Evolutionary conservation across 1,140 invertebrate genomes (phyloP), one percentile per base, ranked within the genome.

Genomic region (Meloidogyne exigua): DNA sequence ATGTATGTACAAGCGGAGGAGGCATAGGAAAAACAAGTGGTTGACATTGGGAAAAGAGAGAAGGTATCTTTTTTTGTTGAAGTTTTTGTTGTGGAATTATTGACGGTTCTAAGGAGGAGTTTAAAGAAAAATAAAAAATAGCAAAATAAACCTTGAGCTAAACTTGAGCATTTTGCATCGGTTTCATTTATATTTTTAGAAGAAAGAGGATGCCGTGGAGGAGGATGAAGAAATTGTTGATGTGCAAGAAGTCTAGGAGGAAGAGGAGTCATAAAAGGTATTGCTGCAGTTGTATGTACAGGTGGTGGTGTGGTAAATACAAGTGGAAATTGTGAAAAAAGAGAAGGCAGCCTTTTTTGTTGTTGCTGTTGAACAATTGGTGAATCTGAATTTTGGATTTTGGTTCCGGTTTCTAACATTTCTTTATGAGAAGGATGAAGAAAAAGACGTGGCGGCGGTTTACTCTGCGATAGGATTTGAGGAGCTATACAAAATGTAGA

Each of bases 221-320:
- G 66, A 26, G 26, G 66, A 67, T 28, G 26, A 18, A 39, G 36
- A 28, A 28, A 39, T 32, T 39, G 65, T 42, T 12, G 39, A 18
- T 49, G 44, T 49, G 44, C 13, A 49, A n/a, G 18, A 49, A n/a
- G 18, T n/a, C 49, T 5, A 57, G 49, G 49, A 21, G 4, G 49
- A n/a, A n/a, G 25, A n/a, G 25, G 25, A n/a, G 62, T n/a, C n/a
- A 21, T 32, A 62, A 25, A 26, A 13, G 21, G 25, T n/a, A 62
- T 26, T 12, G 32, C 36, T 26, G 72, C 7, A 23, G 26, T n/a
- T 18, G 72, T 12, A 26, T 57, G 72, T 21, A 49, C 18, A n/a
- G 44, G 44, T n/a, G 57, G 57, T 49, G 62, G 72, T 44, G 72
- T 57, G n/a, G 15, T 23, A 71, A 57, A 57, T 7, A n/a, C 18